These are phyloP conservation scores for Brassicogethes aeneus DNA, from an alignment of 2,888 invertebrate genomes.

Conservation along the genomic window DNA sequence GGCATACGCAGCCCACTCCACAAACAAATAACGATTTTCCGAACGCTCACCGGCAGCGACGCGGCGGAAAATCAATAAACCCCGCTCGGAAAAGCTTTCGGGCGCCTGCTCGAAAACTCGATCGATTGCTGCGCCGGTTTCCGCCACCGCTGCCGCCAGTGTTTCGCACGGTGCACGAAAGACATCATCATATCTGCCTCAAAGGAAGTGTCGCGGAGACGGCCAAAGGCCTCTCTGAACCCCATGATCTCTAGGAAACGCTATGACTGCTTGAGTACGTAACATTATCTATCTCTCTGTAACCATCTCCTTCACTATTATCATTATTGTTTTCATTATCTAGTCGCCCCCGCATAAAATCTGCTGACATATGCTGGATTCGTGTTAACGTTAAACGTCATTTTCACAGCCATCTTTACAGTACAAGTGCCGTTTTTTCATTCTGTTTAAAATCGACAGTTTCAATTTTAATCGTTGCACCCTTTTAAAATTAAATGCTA, in stretches of 20 bases:
- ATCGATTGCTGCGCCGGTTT: background rate
- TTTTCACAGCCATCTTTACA: no score
- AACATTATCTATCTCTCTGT: conserved; percentile 5
- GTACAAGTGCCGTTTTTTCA: no score
- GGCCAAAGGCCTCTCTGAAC: background rate
- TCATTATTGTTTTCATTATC: no score
- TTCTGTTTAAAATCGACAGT: no score
- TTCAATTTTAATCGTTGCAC: no score
- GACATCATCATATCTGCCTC: background rate
- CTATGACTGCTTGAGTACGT: background rate
- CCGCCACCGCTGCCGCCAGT: background rate
- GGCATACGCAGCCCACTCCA: conserved; percentile 7
- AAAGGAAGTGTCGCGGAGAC: background rate
- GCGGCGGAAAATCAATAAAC: background rate
- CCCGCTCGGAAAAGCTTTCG: background rate
- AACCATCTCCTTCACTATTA: no score
- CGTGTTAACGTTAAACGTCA: no score
- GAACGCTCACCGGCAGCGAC: background rate
- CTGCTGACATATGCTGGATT: no score
- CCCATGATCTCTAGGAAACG: background rate
- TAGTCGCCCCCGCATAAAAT: no score
- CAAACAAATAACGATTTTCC: background rate
- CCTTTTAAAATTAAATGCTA: no score
- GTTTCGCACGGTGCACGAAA: background rate
- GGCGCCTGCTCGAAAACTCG: background rate